These are phyloP conservation scores for Aquatica leii DNA, from an alignment of 2,888 invertebrate genomes.

Conservation along the genomic window DNA sequence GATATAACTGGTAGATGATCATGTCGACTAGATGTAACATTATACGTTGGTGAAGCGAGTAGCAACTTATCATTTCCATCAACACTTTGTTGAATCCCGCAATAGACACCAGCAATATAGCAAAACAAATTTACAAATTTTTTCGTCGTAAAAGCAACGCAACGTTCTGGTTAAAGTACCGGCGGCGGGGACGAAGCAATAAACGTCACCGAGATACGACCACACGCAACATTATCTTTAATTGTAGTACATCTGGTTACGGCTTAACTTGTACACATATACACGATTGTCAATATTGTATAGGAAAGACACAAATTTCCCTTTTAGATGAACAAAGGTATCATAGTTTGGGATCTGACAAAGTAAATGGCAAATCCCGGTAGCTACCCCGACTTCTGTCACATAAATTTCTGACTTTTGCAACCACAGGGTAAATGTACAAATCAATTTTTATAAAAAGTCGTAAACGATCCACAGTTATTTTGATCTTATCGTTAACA, in stretches of 20 bases:
- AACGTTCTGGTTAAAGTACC: conserved; percentile 15
- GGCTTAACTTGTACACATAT: conserved; percentile 28
- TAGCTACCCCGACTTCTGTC: conserved; percentile 30
- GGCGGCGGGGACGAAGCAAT: conserved; percentile 40
- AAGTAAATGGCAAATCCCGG: conserved; percentile 21
- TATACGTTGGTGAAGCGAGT: conserved; percentile 37
- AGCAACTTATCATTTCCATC: conserved; percentile 44
- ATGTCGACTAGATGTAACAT: conserved; percentile 42
- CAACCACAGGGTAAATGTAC: conserved; percentile 13
- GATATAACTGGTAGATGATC: conserved; percentile 36
- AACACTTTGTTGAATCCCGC: conserved; percentile 36
- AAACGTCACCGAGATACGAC: conserved; percentile 43
- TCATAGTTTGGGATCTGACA: conserved; percentile 1
- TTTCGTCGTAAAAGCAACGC: conserved; percentile 3
- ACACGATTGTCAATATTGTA: neutral
- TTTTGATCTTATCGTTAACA: conserved; percentile 35
- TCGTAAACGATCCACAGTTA: conserved; percentile 33
- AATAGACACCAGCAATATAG: conserved; percentile 24
- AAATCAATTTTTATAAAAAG: conserved; percentile 31
- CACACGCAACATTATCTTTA: conserved; percentile 41
- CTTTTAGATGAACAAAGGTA: conserved; percentile 13
- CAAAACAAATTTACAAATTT: conserved; percentile 27
- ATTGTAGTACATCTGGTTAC: conserved; percentile 20
- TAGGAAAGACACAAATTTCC: conserved; percentile 15
- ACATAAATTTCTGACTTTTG: conserved; percentile 23